Evolutionary conservation across 2,113 vertebrate species (phyloP).

Genomic region (Hystrix cristata): DNA sequence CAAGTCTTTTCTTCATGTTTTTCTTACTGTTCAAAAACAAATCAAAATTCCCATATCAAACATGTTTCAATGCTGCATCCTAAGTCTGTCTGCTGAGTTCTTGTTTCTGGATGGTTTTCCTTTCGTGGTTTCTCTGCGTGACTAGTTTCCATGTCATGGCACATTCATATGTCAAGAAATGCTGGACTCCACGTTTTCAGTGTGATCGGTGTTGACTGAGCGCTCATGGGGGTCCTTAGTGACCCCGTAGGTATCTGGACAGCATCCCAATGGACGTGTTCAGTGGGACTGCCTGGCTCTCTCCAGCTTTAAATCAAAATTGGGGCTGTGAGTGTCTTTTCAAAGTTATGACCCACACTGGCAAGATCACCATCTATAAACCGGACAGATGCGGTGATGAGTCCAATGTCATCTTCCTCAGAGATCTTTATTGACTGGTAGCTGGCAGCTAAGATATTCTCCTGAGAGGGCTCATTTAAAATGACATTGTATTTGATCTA

Average conservation of each 20-base stretch:
- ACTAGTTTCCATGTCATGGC: slow-evolving; percentile 89
- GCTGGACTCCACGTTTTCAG: slow-evolving; percentile 90
- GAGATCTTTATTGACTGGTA: slow-evolving; percentile 88
- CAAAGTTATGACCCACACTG: slow-evolving; percentile 93
- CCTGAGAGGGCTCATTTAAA: slow-evolving; percentile 79
- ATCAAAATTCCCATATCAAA: slow-evolving; percentile 91
- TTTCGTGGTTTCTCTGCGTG: slow-evolving; percentile 87
- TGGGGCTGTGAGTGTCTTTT: slow-evolving; percentile 91
- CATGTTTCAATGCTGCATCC: slow-evolving; percentile 91
- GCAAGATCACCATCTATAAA: slow-evolving; percentile 93
- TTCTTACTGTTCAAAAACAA: slow-evolving; percentile 87
- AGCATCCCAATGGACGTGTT: slow-evolving; percentile 93
- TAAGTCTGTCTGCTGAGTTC: slow-evolving; percentile 89
- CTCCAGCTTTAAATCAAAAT: slow-evolving; percentile 92
- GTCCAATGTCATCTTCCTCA: slow-evolving; percentile 91
- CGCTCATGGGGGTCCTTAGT: slow-evolving; percentile 91
- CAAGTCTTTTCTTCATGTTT: slow-evolving; percentile 61
- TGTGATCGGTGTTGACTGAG: slow-evolving; percentile 92
- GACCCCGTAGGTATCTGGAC: slow-evolving; percentile 90
- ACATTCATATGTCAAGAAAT: slow-evolving; percentile 89
- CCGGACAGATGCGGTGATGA: slow-evolving; percentile 93
- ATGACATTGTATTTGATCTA: slow-evolving; percentile 89
- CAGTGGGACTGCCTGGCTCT: slow-evolving; percentile 92
- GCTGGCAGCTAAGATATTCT: slow-evolving; percentile 81
- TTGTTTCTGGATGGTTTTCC: slow-evolving; percentile 90